Conservation (phyloP, 1,140 invertebrate species). For the Fopius arisanus region DNA sequence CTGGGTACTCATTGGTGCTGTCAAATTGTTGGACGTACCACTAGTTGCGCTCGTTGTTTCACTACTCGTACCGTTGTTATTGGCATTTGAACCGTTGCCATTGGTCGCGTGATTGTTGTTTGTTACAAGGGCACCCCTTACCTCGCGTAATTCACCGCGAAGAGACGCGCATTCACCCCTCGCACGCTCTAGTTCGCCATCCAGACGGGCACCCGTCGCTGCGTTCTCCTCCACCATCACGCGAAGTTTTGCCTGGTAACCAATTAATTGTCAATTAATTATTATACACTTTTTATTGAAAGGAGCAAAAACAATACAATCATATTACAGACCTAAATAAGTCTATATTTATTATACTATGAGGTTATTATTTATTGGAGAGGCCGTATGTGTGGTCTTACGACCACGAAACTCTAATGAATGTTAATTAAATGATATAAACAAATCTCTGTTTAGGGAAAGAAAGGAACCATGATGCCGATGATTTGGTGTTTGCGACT, state of each 20-base stretch:
- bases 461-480: too few species aligned
- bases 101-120: slow-evolving; percentile 47
- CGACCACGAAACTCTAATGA: too few species aligned
- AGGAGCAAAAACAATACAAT: too few species aligned
- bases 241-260: slow-evolving; percentile 69
- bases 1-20: slow-evolving; percentile 39
- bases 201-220: slow-evolving; percentile 70
- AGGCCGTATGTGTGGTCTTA: too few species aligned
- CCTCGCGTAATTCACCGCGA: slow-evolving; percentile 66
- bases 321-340: too few species aligned
- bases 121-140: slow-evolving; percentile 54
- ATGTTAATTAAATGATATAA: too few species aligned
- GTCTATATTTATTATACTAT: too few species aligned
- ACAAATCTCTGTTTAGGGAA: too few species aligned
- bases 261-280: slow-evolving; percentile 2
- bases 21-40: slow-evolving; percentile 35
- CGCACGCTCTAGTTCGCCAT: slow-evolving; percentile 70
- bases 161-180: slow-evolving; percentile 68
- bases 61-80: slow-evolving; percentile 33
- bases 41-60: slow-evolving; percentile 44
- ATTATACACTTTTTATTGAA: too few species aligned
- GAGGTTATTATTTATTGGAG: too few species aligned
- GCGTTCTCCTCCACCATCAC: slow-evolving; percentile 78
- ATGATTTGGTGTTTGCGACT: too few species aligned
- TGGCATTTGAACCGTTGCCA: slow-evolving; percentile 51